Percentiles rank a stretch among this genome's conserved stretches.
phyloP scores from a whole-genome alignment of 2,797 vertebrate genomes.

The Gymnothorax javanicus region DNA sequence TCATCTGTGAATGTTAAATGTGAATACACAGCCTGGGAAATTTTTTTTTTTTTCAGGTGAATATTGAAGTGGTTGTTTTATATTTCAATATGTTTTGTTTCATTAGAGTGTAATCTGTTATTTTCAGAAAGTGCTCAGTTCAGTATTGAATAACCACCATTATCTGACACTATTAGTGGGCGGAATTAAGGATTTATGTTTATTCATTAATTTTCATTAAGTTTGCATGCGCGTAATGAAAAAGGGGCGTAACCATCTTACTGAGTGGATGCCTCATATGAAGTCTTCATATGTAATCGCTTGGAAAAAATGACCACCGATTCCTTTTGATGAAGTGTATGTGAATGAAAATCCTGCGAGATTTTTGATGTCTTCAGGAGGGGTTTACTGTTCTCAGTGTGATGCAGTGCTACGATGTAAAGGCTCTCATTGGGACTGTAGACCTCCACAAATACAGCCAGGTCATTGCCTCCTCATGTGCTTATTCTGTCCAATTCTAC shows the following conservation, averaged over 20 bases:
- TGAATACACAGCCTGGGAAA: conserved; percentile 36
- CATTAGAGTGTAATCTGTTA: conserved; percentile 24
- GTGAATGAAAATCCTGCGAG: background rate
- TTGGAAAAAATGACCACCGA: conserved; percentile 29
- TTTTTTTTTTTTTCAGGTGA: conserved; percentile 40
- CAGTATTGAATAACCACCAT: background rate
- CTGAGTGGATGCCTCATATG: background rate
- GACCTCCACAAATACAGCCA: no score
- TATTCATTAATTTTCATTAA: background rate
- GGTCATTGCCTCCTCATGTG: background rate
- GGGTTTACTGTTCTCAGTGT: background rate
- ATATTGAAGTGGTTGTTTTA: conserved; percentile 34
- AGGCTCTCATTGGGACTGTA: background rate
- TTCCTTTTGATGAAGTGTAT: conserved; percentile 11
- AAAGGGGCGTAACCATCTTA: background rate
- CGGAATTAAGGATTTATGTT: background rate
- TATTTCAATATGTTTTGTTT: conserved; percentile 18
- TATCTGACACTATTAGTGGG: background rate
- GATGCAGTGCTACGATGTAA: background rate
- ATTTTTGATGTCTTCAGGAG: background rate
- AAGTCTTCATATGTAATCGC: conserved; percentile 15
- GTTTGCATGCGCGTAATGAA: background rate
- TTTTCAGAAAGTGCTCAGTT: conserved; percentile 25
- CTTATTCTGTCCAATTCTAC: background rate
- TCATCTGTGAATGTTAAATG: conserved; percentile 40